Base-by-base conservation (phyloP, 2,113 vertebrate genomes). In the Ibidorhyncha struthersii region DNA sequence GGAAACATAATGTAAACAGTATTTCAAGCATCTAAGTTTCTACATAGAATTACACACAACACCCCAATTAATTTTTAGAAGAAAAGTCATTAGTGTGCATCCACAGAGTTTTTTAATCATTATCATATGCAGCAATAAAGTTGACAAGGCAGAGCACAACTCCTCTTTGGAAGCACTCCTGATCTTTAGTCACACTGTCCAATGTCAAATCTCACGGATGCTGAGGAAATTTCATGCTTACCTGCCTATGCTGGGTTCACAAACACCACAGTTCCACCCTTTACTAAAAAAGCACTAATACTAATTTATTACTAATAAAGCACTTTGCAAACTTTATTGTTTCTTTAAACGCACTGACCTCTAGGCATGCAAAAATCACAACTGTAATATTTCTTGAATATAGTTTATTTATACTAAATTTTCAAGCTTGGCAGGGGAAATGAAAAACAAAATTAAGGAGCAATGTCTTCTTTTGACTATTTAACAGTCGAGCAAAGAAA, bases 1-100 rank as follows among this genome's bases (percentile, higher is more conserved):
- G 61, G 79, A 96, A 91, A 70, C 82, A 62, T 5, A 94, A 67
- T 19, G 8, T 84, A 96, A 97, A 93, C 38, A 89, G 34, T 92
- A 95, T 90, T 95, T 88, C 65, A 94, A 77, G 78, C 43, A 96
- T 86, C 69, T 85, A 43, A 50, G 47, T 86, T 69, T 40, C 67
- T 62, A 59, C 20, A 53, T 2, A 90, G 62, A 95, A 92, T 72
- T 89, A 62, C 32, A 67, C 45, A 92, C 18, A 72, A 70, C n/a
- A 34, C 1, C 27, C 13, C 4, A 2, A 77, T 40, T 52, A 77
- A 40, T 82, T 85, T 94, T 93, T n/a, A 58, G 26, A 49, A 30
- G 40, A 50, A 89, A 73, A 83, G 21, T 27, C 27, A 12, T 19
- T 56, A 50, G 17, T 14, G 67, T n/a, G 11, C 32, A 41, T 22